Base-by-base conservation (phyloP, 1,140 invertebrate genomes). In the Cherax destructor region DNA sequence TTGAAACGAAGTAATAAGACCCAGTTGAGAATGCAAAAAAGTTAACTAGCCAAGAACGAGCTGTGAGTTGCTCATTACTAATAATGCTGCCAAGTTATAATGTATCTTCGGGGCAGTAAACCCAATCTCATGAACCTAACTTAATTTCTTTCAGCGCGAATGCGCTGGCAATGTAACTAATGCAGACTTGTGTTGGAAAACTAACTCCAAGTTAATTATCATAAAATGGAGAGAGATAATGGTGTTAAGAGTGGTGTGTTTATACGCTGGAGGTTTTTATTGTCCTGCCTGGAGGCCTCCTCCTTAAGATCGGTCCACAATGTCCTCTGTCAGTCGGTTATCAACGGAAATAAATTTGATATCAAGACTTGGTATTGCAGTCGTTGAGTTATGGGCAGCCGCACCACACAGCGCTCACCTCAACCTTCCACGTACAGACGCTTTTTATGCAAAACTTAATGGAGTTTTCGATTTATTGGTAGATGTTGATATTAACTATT, bases 321-420 rank as follows among this genome's bases (percentile, higher is more conserved):
- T 85, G 83, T 85, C 83, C n/a, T 18, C 61, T 74, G 83, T 85
- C 83, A 85, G 47, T 5, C n/a, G 83, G n/a, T 56, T 85, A 85
- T 85, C 83, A 85, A 74, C 61, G 83, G 83, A 74, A 85, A 85
- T 85, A 85, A 85, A 85, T 85, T 85, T 85, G 83, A 74, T 85
- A 85, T 85, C 83, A 74, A 74, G 61, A 80, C 50, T 80, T 18
- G 78, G 49, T 47, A 49, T 3, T 16, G 61, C 61, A 5, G 61
- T 18, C 21, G 61, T 2, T 18, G 61, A 65, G 61, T 1, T 65
- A 18, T 65, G 61, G 13, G 16, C 61, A 65, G 16, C 10, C 18
- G 61, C 9, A 5, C 61, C 61, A 18, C 16, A 65, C 5, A 18
- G 61, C 18, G 61, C 2, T 18, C 13, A 65, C 5, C 1, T 65